phyloP scores from a whole-genome alignment of 2,888 invertebrate genomes.

The Lepidochrysops patricia region DNA sequence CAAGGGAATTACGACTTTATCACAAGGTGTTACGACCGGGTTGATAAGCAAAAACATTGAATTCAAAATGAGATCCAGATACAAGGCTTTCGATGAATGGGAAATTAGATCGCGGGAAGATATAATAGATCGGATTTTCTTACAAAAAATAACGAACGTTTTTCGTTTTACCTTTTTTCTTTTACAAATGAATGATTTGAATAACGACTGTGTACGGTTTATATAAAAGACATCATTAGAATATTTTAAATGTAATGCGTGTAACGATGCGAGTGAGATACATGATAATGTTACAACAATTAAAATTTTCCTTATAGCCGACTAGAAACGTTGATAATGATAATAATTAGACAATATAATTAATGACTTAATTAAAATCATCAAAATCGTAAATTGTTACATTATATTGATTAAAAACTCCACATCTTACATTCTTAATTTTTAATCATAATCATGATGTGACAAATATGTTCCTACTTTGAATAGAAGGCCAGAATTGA shows the following conservation, averaged over 20 bases:
- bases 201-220: constrained; percentile 19
- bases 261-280: neutral
- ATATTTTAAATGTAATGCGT: neutral
- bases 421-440: no score
- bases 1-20: constrained; percentile 28
- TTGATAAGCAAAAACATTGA: constrained; percentile 24
- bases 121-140: constrained; percentile 50
- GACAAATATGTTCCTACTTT: no score
- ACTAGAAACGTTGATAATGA: no score
- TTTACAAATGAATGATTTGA: constrained; percentile 21
- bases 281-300: neutral
- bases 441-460: no score
- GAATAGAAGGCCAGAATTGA: no score
- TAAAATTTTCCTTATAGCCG: neutral
- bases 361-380: neutral
- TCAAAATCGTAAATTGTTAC: no score
- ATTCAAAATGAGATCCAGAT: constrained; percentile 33
- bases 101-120: constrained; percentile 55
- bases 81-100: constrained; percentile 51
- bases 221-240: constrained; percentile 16
- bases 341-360: neutral
- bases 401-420: no score
- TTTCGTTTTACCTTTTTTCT: constrained; percentile 22
- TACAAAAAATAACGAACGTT: constrained; percentile 27
- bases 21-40: constrained; percentile 19